These are phyloP conservation scores for Poecilus cupreus DNA, from an alignment of 2,888 invertebrate species.

Conservation along the genomic window DNA sequence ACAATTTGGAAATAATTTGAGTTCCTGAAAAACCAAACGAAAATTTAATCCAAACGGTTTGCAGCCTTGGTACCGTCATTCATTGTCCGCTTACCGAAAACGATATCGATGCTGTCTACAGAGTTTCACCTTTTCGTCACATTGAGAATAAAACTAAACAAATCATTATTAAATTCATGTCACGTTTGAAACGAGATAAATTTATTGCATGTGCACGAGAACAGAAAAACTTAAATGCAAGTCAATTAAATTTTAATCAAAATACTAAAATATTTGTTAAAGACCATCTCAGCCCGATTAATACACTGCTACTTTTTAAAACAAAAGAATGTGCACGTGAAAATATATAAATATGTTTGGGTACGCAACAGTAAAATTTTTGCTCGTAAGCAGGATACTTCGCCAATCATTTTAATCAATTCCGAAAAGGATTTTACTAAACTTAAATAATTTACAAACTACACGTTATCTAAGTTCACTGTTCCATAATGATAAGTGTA, in stretches of 20 bases:
- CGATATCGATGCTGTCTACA: too few relatives aligned
- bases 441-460: background rate
- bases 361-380: conserved; percentile 7
- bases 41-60: too few relatives aligned
- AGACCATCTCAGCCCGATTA: background rate
- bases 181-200: too few relatives aligned
- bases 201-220: background rate
- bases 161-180: too few relatives aligned
- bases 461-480: background rate
- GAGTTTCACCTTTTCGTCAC: too few relatives aligned
- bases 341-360: background rate
- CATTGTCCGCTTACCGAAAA: too few relatives aligned
- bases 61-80: too few relatives aligned
- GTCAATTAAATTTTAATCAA: background rate
- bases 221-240: background rate
- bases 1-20: too few relatives aligned
- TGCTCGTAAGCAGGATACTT: background rate
- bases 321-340: background rate
- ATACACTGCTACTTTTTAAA: background rate
- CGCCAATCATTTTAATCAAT: background rate
- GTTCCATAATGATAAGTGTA: background rate
- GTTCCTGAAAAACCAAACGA: too few relatives aligned
- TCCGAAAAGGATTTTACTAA: background rate
- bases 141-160: too few relatives aligned
- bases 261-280: background rate